These are phyloP conservation scores for Lithophane leautieri DNA, from an alignment of 2,888 invertebrate genomes.

Conservation along the genomic window DNA sequence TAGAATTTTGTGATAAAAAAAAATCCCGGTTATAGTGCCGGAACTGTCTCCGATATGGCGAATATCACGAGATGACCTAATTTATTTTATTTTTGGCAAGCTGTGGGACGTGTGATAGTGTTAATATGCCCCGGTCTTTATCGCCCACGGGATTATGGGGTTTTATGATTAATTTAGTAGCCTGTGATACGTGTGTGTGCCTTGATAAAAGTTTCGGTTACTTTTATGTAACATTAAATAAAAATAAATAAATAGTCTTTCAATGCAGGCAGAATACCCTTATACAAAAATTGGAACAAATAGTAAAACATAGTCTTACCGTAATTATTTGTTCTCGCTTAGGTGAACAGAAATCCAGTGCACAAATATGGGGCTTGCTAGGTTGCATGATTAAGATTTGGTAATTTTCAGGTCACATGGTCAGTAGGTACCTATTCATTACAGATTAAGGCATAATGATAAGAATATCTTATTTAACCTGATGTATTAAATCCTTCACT, in stretches of 20 bases:
- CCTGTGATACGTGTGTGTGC: too few relatives aligned
- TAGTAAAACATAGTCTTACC: too few relatives aligned
- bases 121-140: background rate
- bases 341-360: too few relatives aligned
- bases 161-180: constrained; percentile 1
- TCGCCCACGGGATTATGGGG: background rate
- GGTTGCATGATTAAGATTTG: too few relatives aligned
- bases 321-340: too few relatives aligned
- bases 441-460: background rate
- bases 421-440: background rate
- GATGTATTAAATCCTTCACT: background rate
- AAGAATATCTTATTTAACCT: background rate
- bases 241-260: too few relatives aligned
- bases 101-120: background rate
- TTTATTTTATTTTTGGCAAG: constrained; percentile 41
- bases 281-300: too few relatives aligned
- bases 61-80: constrained; percentile 34
- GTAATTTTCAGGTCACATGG: too few relatives aligned
- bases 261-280: too few relatives aligned
- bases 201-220: background rate
- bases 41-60: constrained; percentile 44
- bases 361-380: too few relatives aligned
- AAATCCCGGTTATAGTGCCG: constrained; percentile 47
- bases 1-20: constrained; percentile 25
- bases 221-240: too few relatives aligned